Evolutionary conservation across 2,888 invertebrate species (phyloP), one percentile per base, ranked within the genome.

Genomic region (Oligia latruncula): DNA sequence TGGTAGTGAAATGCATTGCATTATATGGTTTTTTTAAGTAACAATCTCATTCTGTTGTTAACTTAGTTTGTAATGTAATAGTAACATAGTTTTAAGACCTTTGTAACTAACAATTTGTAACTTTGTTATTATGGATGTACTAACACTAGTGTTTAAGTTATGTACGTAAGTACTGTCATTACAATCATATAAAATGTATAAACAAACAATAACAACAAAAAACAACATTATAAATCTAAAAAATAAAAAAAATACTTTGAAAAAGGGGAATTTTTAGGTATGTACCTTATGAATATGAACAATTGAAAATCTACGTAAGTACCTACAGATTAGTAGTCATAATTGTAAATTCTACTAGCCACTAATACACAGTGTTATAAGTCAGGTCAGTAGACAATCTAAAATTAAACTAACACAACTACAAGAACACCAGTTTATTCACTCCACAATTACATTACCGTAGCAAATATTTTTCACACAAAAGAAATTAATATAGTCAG

Each of bases 401-500:
- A 29, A 46, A 66, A 65, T 77, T 60, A 55, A 46, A 71, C 62
- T 58, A 66, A 64, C 40, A 66, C 3, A 66, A 66, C 52, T 40
- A 46, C 35, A 67, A 70, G 46, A 70, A 74, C 20, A 58, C n/a
- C n/a, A 60, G 66, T 64, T 70, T 15, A 49, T 58, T 76, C n/a
- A 72, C 68, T 60, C n/a, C 40, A 79, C 62, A 71, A 78, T 77
- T 80, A 77, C 64, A 80, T 62, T 71, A 46, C 74, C 20, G 20
- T 35, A 49, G 71, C 62, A 62, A 76, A 76, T 71, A 72, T 62
- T 71, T 80, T 71, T 73, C 66, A 77, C 49, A 82, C 78, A 83
- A 88, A 88, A 86, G 80, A 89, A 87, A 88, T 88, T 86, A 89
- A 86, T 86, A 88, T 80, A 78, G 80, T 86, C 77, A 29, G 78